Evolutionary conservation across 2,797 vertebrate species (phyloP).

Genomic region (Manis javanica): DNA sequence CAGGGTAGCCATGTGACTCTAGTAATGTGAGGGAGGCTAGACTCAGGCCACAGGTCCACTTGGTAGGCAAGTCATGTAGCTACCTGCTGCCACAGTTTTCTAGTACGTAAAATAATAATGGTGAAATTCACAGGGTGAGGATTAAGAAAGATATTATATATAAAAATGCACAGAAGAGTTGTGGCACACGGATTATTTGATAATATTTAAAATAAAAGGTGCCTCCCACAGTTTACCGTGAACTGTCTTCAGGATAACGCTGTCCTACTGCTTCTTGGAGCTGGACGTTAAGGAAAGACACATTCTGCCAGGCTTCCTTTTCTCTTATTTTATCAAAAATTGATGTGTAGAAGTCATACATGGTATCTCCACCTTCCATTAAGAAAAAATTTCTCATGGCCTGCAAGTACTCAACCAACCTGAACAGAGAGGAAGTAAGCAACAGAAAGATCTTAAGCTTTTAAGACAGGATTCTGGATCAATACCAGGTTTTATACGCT

Average conservation of each 20-base stretch:
- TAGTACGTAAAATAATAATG: not conserved
- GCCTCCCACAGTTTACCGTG: slow-evolving; percentile 87
- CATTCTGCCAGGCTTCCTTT: slow-evolving; percentile 97
- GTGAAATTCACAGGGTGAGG: not conserved
- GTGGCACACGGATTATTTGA: not conserved
- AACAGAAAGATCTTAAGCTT: not conserved
- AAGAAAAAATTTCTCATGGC: slow-evolving; percentile 99
- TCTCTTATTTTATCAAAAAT: slow-evolving; percentile 99
- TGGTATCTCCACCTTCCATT: slow-evolving; percentile 98
- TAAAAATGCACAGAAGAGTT: not conserved
- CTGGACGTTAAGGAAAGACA: slow-evolving; percentile 95
- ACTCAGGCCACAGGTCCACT: not conserved
- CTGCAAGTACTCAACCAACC: slow-evolving; percentile 96
- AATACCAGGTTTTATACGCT: not conserved
- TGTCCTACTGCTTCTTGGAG: slow-evolving; percentile 98
- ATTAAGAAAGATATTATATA: not conserved
- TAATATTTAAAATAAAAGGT: not conserved
- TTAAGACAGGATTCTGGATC: not conserved
- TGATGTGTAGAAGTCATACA: slow-evolving; percentile 99
- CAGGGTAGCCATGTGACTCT: not conserved
- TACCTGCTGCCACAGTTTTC: not conserved
- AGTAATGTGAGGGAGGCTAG: not conserved
- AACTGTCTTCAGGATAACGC: slow-evolving; percentile 94
- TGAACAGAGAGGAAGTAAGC: slow-evolving; percentile 71
- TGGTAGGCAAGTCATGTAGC: not conserved